These are phyloP conservation scores for Peribatodes rhomboidaria DNA, from an alignment of 2,888 invertebrate species.

Conservation along the genomic window DNA sequence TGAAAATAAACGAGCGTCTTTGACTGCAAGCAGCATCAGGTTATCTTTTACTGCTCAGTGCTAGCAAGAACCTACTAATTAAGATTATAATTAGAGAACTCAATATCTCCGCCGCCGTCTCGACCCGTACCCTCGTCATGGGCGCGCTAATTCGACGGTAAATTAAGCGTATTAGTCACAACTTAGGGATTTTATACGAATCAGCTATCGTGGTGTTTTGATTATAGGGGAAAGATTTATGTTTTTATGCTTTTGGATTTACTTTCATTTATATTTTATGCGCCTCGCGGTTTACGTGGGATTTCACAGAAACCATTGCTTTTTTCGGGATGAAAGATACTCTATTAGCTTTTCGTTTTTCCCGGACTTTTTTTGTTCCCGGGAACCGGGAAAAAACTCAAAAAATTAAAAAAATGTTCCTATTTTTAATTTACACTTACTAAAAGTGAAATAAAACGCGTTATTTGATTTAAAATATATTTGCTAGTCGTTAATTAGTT, in stretches of 20 bases:
- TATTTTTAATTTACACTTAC: no score
- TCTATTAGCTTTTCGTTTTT: no score
- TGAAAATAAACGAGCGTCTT: neutral
- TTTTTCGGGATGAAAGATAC: no score
- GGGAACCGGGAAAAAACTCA: no score
- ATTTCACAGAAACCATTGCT: no score
- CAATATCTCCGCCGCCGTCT: conserved; percentile 5
- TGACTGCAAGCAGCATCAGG: neutral
- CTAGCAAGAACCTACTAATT: conserved; percentile 20
- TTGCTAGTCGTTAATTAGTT: no score
- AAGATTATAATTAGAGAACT: conserved; percentile 32
- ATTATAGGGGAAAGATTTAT: neutral
- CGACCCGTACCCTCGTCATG: conserved; percentile 27
- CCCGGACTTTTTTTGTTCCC: no score
- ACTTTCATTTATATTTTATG: neutral
- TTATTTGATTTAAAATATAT: no score
- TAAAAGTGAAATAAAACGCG: no score
- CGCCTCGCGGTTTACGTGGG: no score
- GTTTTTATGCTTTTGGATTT: neutral
- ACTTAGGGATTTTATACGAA: conserved; percentile 22
- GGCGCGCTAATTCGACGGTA: conserved; percentile 12
- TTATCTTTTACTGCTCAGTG: neutral
- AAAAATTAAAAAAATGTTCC: no score
- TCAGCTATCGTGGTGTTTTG: conserved; percentile 4
- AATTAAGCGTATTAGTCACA: conserved; percentile 28